Base-by-base conservation (phyloP, 2,888 invertebrate species). In the Serripes groenlandicus region DNA sequence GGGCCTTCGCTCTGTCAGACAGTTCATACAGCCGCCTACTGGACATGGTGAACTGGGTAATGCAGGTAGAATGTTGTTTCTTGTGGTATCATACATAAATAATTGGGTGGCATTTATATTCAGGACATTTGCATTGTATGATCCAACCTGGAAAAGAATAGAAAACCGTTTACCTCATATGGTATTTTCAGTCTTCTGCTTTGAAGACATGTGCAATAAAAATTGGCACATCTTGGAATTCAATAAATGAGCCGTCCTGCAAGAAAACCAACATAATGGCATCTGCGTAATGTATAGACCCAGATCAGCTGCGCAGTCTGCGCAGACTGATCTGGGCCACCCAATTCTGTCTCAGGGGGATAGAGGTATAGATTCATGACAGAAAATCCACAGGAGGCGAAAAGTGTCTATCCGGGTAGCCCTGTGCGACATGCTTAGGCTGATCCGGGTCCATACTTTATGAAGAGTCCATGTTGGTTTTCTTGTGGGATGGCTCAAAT, bases 21-120 rank as follows among this genome's bases (percentile, higher is more conserved):
- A 92, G 64, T 88, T 89, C 21, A 68, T 58, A 66, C 92, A 92
- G 32, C 91, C 91, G 1, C 66, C 66, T 21, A 78, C 26, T 0
- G 92, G 90, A 75, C 93, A 93, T 0, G 56, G 71, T 0, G 91
- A 91, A 15, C 85, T 70, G 2, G 90, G 88, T 3, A 86, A 52
- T 18, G 62, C 21, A 0, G 76, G 30, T 5, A 92, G 82, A 1
- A 60, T 54, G 9, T 54, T 60, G 1, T 66, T 76, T 3, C 91
- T 79, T 7, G 30, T 34, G 15, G 11, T 66, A 68, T 89, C 84
- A 71, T 91, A 91, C 85, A 92, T 83, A 15, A 64, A 66, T 1
- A 91, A 64, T 0, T 87, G 73, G 30, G 49, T 76, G 0, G 72
- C 56, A 42, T 85, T 70, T 4, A 92, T 49, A 11, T 69, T 77